Evolutionary conservation across 2,113 vertebrate species (phyloP).

Genomic region (Indri indri): DNA sequence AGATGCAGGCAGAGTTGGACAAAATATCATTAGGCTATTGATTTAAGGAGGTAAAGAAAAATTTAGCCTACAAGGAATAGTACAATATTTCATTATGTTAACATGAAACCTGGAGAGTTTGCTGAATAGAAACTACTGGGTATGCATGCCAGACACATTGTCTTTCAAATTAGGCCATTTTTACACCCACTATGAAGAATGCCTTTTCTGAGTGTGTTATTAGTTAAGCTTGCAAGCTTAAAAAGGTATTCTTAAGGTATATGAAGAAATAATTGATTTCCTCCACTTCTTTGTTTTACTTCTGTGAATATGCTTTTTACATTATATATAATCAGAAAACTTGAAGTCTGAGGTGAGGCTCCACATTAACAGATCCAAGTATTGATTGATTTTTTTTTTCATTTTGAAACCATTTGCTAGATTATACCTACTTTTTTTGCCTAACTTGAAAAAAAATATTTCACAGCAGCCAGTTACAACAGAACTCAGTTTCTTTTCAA

Average conservation of each 20-base stretch:
- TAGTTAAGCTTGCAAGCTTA: slow-evolving; percentile 55
- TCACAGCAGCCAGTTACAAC: slow-evolving; percentile 48
- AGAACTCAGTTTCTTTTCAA: slow-evolving; percentile 34
- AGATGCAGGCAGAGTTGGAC: not conserved
- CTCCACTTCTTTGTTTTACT: slow-evolving; percentile 56
- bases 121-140: slow-evolving; percentile 38
- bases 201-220: slow-evolving; percentile 44
- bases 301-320: slow-evolving; percentile 74
- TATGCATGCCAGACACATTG: slow-evolving; percentile 41
- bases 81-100: slow-evolving; percentile 61
- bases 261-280: slow-evolving; percentile 73
- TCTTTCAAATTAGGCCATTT: slow-evolving; percentile 70
- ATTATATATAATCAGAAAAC: slow-evolving; percentile 75
- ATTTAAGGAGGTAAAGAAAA: slow-evolving; percentile 66
- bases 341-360: slow-evolving; percentile 53
- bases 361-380: slow-evolving; percentile 63
- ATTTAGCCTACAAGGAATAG: slow-evolving; percentile 13
- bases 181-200: slow-evolving; percentile 44
- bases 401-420: slow-evolving; percentile 56
- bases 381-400: slow-evolving; percentile 55
- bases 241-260: not conserved
- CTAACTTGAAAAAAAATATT: slow-evolving; percentile 6
- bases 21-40: slow-evolving; percentile 39
- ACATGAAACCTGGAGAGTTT: slow-evolving; percentile 49
- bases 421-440: not conserved